A percentile compares a stretch with the other conserved stretches of the same genome.
These are phyloP conservation scores for Drosophila subquinaria DNA, from an alignment of 2,888 invertebrate species.

Conservation along the genomic window DNA sequence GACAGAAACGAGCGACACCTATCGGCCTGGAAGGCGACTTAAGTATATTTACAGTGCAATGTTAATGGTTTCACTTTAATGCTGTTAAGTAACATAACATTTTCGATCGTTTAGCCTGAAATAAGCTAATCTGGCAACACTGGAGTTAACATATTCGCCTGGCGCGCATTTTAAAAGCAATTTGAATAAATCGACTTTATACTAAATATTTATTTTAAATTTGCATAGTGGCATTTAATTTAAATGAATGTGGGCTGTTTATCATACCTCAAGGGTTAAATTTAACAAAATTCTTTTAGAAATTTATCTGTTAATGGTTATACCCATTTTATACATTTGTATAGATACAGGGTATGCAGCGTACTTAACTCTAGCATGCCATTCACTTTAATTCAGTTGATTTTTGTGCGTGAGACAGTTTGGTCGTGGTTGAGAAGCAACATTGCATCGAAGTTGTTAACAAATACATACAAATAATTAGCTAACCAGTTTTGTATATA, in stretches of 20 bases:
- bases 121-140: too few species aligned
- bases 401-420: constrained; percentile 50
- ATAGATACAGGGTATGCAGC: constrained; percentile 16
- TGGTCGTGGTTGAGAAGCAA: constrained; percentile 26
- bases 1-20: not conserved
- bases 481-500: constrained; percentile 49
- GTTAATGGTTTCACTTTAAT: not conserved
- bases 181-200: too few species aligned
- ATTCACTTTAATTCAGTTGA: constrained; percentile 50
- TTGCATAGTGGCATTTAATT: too few species aligned
- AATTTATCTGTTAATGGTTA: not conserved
- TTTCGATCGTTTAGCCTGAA: too few species aligned
- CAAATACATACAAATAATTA: constrained; percentile 18
- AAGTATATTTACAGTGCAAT: not conserved
- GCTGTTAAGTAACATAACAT: not conserved
- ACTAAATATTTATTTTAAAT: too few species aligned
- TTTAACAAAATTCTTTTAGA: too few species aligned
- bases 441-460: constrained; percentile 24
- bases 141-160: too few species aligned
- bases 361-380: constrained; percentile 38
- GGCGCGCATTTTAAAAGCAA: too few species aligned
- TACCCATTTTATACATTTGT: not conserved
- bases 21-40: not conserved
- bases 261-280: too few species aligned
- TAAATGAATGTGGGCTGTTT: too few species aligned